Evolutionary conservation across 2,113 vertebrate genomes (phyloP).

Genomic region (Etheostoma spectabile): DNA sequence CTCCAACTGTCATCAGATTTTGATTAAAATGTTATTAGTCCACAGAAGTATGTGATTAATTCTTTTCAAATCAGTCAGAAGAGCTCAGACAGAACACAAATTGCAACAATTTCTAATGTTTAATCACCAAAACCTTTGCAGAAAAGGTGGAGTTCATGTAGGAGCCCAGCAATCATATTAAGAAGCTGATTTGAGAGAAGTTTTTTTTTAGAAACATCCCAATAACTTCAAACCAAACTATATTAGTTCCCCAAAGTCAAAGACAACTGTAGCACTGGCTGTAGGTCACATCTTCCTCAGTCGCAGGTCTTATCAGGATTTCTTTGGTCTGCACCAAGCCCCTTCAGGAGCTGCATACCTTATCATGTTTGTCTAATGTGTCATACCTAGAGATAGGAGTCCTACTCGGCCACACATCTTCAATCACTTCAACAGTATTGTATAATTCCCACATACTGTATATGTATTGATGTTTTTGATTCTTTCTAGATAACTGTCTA

Average conservation of each 20-base stretch:
- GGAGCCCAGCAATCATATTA: too few relatives aligned
- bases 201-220: too few relatives aligned
- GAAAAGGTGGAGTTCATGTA: too few relatives aligned
- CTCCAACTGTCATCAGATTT: not conserved
- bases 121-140: too few relatives aligned
- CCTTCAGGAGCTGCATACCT: not conserved
- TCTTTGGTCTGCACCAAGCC: constrained; percentile 1
- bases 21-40: not conserved
- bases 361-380: not conserved
- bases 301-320: not conserved
- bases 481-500: not conserved
- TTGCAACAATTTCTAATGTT: too few relatives aligned
- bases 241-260: not conserved
- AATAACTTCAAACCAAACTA: too few relatives aligned
- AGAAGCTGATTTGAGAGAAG: too few relatives aligned
- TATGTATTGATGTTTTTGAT: constrained; percentile 7
- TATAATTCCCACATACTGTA: too few relatives aligned
- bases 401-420: not conserved
- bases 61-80: not conserved
- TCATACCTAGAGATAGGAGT: not conserved
- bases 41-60: too few relatives aligned
- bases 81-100: not conserved
- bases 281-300: not conserved
- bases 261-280: not conserved
- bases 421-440: not conserved